phyloP scores from a whole-genome alignment of 2,888 invertebrate genomes.

The Bembecia ichneumoniformis region DNA sequence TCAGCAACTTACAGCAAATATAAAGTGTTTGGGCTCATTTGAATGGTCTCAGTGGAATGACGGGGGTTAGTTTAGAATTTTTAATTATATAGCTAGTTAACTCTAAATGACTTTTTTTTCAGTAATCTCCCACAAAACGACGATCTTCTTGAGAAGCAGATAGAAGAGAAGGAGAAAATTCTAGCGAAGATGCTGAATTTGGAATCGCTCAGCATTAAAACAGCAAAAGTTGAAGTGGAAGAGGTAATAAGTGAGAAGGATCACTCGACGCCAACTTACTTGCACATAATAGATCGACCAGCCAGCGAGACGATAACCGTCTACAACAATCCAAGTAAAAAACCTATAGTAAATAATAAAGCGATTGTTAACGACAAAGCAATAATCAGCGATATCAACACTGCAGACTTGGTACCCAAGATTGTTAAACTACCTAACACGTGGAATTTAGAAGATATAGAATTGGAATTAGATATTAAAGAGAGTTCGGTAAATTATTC shows the following conservation, averaged over 20 bases:
- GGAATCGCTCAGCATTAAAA: conserved; percentile 58
- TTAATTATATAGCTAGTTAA: no score
- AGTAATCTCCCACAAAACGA: conserved; percentile 47
- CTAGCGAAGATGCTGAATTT: conserved; percentile 78
- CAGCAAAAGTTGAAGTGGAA: conserved; percentile 11
- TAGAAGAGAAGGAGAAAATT: conserved; percentile 81
- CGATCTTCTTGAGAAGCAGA: conserved; percentile 78
- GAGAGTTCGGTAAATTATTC: conserved; percentile 32
- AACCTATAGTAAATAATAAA: conserved; percentile 7
- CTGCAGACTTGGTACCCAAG: conserved; percentile 53
- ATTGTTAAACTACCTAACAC: conserved; percentile 69
- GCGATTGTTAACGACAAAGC: conserved; percentile 4
- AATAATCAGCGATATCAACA: conserved; percentile 13
- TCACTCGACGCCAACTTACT: conserved; percentile 7
- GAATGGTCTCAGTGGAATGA: no score
- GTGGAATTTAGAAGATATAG: conserved; percentile 72
- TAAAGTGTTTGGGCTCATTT: no score
- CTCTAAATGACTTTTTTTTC: neutral
- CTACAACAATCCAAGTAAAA: conserved; percentile 8
- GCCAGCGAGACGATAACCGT: conserved; percentile 7
- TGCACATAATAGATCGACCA: conserved; percentile 4
- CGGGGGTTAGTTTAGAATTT: no score
- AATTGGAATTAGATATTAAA: conserved; percentile 45
- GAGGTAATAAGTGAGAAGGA: conserved; percentile 6
- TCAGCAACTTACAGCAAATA: no score